A percentile compares a stretch with the other conserved stretches of the same genome.
Conservation (phyloP, 2,888 invertebrate genomes). For the Polyommatus icarus region DNA sequence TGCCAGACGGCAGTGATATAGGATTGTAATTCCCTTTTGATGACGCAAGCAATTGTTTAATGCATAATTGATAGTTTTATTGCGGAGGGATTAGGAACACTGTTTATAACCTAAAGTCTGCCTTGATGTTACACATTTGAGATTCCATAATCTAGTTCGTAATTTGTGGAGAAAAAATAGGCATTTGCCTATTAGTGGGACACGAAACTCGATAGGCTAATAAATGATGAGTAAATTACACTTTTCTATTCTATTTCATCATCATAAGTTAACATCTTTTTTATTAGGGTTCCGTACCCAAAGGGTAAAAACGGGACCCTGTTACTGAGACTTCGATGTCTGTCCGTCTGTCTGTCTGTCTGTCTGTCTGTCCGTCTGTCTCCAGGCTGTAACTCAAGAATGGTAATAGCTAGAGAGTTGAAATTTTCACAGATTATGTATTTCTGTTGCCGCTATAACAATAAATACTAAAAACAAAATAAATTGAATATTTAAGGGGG, state of each 20-base stretch:
- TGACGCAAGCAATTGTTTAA: neutral
- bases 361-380: too few species aligned
- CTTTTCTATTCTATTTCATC: neutral
- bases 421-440: too few species aligned
- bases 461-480: too few species aligned
- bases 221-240: neutral
- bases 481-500: too few species aligned
- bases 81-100: neutral
- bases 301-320: too few species aligned
- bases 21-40: slow-evolving; percentile 4
- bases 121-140: neutral
- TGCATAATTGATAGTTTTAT: neutral
- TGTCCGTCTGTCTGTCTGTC: too few species aligned
- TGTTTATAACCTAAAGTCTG: neutral
- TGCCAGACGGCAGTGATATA: neutral
- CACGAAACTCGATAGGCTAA: neutral
- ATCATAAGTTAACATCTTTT: too few species aligned
- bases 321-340: too few species aligned
- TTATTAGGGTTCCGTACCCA: too few species aligned
- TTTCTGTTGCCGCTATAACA: too few species aligned
- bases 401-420: too few species aligned
- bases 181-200: neutral
- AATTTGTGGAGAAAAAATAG: neutral
- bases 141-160: neutral
- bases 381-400: too few species aligned